A percentile compares a stretch with the other conserved stretches of the same genome.
Conservation (phyloP, 2,113 vertebrate genomes). For the Eublepharis macularius region DNA sequence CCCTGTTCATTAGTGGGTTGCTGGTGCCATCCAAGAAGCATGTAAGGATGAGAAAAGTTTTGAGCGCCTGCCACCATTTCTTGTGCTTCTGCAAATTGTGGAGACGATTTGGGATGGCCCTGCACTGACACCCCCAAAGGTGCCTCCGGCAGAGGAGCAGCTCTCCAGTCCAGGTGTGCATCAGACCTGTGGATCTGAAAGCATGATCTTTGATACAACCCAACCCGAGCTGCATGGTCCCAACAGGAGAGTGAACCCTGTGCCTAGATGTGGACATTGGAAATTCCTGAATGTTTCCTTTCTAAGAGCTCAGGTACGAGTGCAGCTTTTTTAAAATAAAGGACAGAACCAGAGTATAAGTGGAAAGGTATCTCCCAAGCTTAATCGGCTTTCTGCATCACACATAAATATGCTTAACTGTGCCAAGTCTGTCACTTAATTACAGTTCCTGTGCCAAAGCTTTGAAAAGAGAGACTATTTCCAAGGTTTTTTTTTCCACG, state of each 20-base stretch:
- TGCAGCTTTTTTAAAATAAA: background rate
- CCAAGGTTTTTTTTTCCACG: slow-evolving; percentile 29
- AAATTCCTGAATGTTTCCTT: background rate
- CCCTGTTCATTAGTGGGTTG: no score
- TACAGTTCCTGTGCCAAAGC: slow-evolving; percentile 29
- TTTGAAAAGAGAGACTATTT: slow-evolving; percentile 8
- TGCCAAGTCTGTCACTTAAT: slow-evolving; percentile 52
- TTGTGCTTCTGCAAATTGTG: no score
- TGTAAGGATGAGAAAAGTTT: no score
- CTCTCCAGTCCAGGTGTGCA: background rate
- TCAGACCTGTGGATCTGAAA: background rate
- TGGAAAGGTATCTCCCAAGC: slow-evolving; percentile 26
- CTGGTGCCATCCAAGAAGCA: no score
- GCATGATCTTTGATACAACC: background rate
- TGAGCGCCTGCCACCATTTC: no score
- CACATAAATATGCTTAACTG: slow-evolving; percentile 50
- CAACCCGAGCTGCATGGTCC: background rate
- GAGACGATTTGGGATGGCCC: background rate
- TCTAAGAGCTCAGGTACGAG: background rate
- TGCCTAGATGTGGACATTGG: background rate
- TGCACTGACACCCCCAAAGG: background rate
- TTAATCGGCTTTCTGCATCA: slow-evolving; percentile 48
- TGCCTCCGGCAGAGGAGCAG: background rate
- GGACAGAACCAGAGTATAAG: slow-evolving; percentile 2
- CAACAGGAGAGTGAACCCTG: background rate